Percentiles rank a stretch among this genome's conserved stretches.
Conservation (phyloP, 2,888 invertebrate species). For the Calliphora vomitoria region DNA sequence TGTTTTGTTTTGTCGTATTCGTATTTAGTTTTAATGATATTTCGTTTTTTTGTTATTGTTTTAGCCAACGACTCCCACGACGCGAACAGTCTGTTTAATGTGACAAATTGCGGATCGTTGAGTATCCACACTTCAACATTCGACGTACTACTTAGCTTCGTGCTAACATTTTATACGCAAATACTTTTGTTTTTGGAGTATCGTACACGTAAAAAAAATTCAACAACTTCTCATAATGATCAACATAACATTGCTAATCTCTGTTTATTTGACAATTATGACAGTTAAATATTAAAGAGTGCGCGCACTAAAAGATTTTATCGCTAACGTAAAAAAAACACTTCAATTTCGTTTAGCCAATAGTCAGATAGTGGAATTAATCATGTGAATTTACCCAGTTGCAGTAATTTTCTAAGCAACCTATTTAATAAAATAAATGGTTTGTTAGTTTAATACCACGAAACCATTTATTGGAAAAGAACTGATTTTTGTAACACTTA, state of each 20-base stretch:
- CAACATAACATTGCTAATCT: conserved; percentile 2
- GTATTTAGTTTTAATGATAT: conserved; percentile 16
- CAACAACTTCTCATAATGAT: conserved; percentile 4
- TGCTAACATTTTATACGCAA: not conserved
- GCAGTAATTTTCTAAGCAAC: not conserved
- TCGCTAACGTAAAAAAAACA: not conserved
- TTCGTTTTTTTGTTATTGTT: conserved; percentile 10
- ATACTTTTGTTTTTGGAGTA: not conserved
- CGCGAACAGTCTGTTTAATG: not conserved
- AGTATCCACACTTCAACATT: conserved; percentile 10
- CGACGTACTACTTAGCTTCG: not conserved
- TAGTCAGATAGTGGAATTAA: not conserved
- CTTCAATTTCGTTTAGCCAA: not conserved
- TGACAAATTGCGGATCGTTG: conserved; percentile 24
- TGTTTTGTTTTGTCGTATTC: conserved; percentile 36
- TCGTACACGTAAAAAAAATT: conserved; percentile 18
- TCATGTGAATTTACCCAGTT: not conserved
- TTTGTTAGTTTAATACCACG: not conserved
- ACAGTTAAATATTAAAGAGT: not conserved
- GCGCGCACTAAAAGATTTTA: conserved; percentile 1
- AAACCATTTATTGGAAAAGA: no score
- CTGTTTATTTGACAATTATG: not conserved
- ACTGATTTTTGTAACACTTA: no score
- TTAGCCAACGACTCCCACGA: conserved; percentile 40
- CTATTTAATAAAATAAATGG: no score